These are phyloP conservation scores for Dryobota labecula DNA, from an alignment of 2,888 invertebrate genomes.

Conservation along the genomic window DNA sequence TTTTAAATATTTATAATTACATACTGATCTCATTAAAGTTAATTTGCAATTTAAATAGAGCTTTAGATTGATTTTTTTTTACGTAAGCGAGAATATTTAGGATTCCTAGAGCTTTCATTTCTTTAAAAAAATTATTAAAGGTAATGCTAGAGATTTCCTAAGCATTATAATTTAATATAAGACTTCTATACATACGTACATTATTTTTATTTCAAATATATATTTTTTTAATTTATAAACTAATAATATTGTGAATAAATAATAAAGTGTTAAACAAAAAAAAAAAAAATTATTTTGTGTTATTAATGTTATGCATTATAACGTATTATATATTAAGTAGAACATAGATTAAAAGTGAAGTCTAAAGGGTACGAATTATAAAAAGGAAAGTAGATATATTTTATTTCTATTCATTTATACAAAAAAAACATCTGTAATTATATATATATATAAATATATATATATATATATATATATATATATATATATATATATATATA, in stretches of 20 bases:
- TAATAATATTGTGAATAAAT: constrained; percentile 9
- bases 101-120: constrained; percentile 1
- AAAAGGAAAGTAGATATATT: constrained; percentile 10
- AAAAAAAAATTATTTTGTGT: not conserved
- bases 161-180: constrained; percentile 18
- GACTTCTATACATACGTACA: not conserved
- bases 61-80: not conserved
- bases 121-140: not conserved
- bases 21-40: not conserved
- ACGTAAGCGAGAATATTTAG: not conserved
- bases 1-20: not conserved
- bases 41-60: not conserved
- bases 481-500: no score
- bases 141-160: not conserved
- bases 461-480: no score
- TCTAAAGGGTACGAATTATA: constrained; percentile 58
- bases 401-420: no score
- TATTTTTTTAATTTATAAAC: not conserved
- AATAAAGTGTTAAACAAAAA: not conserved
- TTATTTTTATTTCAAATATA: not conserved
- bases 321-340: constrained; percentile 21
- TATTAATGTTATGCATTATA: constrained; percentile 16
- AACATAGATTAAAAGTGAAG: constrained; percentile 39
- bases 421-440: no score
- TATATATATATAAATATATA: no score